A percentile compares a stretch with the other conserved stretches of the same genome.
phyloP scores from a whole-genome alignment of 2,797 vertebrate species.

The Alosa sapidissima region DNA sequence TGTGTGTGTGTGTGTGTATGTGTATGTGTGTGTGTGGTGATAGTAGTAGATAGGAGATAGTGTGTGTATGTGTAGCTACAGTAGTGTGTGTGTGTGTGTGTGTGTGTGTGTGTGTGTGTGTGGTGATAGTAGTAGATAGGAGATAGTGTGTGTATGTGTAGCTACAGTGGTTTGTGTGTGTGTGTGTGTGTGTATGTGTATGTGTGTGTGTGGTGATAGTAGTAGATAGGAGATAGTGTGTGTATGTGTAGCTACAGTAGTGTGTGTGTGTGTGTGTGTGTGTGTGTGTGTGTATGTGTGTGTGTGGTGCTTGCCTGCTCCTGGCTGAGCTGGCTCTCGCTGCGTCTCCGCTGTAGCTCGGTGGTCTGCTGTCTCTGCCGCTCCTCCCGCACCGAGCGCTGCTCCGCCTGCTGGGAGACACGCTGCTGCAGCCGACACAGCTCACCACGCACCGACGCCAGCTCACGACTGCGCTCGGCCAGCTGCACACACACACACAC shows the following conservation, averaged over 20 bases:
- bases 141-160: neutral
- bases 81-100: no score
- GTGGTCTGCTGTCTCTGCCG: constrained; percentile 56
- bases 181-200: neutral
- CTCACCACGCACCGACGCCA: constrained; percentile 54
- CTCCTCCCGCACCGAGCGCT: constrained; percentile 53
- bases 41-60: no score
- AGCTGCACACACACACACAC: constrained; percentile 43
- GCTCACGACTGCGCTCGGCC: constrained; percentile 55
- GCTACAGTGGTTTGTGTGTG: no score
- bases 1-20: neutral
- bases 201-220: no score
- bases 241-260: neutral
- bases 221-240: neutral
- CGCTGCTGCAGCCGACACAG: constrained; percentile 58
- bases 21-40: neutral
- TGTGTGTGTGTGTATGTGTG: neutral
- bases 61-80: neutral
- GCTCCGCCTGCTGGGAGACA: constrained; percentile 59
- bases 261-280: no score
- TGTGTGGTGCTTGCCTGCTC: constrained; percentile 48
- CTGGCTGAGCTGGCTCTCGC: constrained; percentile 37
- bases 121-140: no score
- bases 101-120: no score
- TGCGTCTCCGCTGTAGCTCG: constrained; percentile 65